Evolutionary conservation across 1,140 invertebrate genomes (phyloP), one percentile per base, ranked within the genome.

Genomic region (Drosophila orena): DNA sequence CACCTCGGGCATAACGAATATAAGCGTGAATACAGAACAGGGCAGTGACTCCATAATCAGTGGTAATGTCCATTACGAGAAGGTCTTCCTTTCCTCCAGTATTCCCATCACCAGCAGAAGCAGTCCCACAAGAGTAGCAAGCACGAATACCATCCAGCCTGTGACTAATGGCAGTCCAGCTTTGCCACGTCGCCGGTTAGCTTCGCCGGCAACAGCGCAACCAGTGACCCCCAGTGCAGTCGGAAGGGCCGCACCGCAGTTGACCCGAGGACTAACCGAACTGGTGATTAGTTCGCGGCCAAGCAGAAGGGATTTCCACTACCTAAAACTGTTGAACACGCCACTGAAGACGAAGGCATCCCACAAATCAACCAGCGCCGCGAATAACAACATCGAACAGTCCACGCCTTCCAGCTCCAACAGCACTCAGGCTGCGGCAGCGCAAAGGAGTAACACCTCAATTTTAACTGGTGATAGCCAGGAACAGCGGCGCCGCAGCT

Each of bases 401-500:
- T 61, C 58, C 15, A 40, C 58, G 17, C 37, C 59, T 4, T 42
- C 74, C 34, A 59, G 68, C 20, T 44, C 79, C 3, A 49, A 60
- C 10, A 53, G 38, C n/a, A 42, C 62, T 0, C 65, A 42, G 34
- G 59, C 14, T 8, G 47, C 70, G 1, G 22, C 61, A 8, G 40
- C 42, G n/a, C 60, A 60, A 27, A 59, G 68, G 12, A 65, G 57
- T 27, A 77, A 57, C 47, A 40, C 56, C 27, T 38, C 35, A 2
- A 72, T 15, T 15, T 44, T 68, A 1, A 50, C 46, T 5, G 54
- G 54, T 30, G 91, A 92, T 4, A 79, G 59, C 11, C 44, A 77
- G 40, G 91, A 92, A 78, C 91, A 91, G 77, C 90, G 91, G 74
- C 81, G 90, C 62, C 91, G 91, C 53, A 92, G 91, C 78, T 92